Percentiles rank a stretch among this genome's conserved stretches.
These are phyloP conservation scores for Epinephelus lanceolatus DNA, from an alignment of 2,113 vertebrate genomes.

Conservation along the genomic window DNA sequence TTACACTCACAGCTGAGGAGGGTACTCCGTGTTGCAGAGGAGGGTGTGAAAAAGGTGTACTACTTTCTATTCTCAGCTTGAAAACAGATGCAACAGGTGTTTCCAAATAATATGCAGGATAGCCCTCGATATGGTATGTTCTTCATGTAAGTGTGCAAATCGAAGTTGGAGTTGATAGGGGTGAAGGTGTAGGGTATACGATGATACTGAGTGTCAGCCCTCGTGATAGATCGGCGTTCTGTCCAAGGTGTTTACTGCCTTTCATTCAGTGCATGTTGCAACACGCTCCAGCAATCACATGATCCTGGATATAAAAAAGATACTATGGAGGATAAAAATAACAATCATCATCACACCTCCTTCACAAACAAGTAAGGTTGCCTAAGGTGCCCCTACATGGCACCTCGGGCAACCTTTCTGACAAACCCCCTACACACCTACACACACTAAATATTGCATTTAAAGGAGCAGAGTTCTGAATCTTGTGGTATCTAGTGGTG, in stretches of 20 bases:
- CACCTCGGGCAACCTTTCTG: not conserved
- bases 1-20: not conserved
- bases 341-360: not conserved
- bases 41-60: not conserved
- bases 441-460: conserved; percentile 15
- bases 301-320: conserved; percentile 23
- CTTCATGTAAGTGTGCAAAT: conserved; percentile 6
- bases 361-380: not conserved
- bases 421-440: not conserved
- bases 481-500: too few relatives aligned
- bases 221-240: conserved; percentile 25
- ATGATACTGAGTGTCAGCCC: conserved; percentile 18
- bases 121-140: not conserved
- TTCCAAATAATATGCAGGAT: not conserved
- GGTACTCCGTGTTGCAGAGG: not conserved
- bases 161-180: not conserved
- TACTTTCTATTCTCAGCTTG: not conserved
- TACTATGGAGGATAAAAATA: conserved; percentile 34
- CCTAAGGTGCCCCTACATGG: not conserved
- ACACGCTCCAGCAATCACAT: conserved; percentile 17
- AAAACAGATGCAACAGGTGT: conserved; percentile 27
- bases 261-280: conserved; percentile 25
- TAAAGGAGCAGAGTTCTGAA: not conserved
- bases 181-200: not conserved
- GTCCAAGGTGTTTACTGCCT: conserved; percentile 41